Evolutionary conservation across 2,113 vertebrate species (phyloP).

Genomic region (Oriolus oriolus): DNA sequence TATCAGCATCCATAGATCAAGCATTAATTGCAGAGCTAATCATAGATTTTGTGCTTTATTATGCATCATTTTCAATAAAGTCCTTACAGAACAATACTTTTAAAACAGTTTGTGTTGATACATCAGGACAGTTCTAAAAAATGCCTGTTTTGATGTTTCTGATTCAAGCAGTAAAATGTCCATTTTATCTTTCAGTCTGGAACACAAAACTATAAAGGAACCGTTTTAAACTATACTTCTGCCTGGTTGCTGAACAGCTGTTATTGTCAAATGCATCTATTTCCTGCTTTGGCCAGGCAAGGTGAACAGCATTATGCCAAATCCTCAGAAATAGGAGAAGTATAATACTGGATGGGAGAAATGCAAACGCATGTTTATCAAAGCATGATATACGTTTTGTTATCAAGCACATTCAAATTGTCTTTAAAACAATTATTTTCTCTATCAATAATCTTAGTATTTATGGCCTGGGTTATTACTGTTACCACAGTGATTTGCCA

Average conservation of each 20-base stretch:
- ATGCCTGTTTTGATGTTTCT: neutral
- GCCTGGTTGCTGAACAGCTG: neutral
- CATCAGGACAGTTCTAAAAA: neutral
- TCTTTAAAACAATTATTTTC: neutral
- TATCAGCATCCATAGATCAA: neutral
- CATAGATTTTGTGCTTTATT: neutral
- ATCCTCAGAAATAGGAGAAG: neutral
- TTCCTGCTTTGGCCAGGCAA: neutral
- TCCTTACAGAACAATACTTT: neutral
- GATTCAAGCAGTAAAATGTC: neutral
- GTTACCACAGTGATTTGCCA: neutral
- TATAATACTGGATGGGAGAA: neutral
- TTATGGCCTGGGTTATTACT: neutral
- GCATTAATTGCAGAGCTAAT: neutral
- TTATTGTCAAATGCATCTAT: neutral
- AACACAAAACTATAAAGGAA: neutral
- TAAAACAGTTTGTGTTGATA: neutral
- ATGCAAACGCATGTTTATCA: neutral
- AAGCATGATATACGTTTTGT: neutral
- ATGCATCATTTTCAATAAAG: neutral
- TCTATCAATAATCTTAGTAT: neutral
- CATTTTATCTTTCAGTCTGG: neutral
- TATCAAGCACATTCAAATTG: neutral
- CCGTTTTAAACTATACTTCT: neutral
- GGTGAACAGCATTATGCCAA: neutral